Evolutionary conservation across 1,140 invertebrate genomes (phyloP).

Genomic region (Uloborus diversus): DNA sequence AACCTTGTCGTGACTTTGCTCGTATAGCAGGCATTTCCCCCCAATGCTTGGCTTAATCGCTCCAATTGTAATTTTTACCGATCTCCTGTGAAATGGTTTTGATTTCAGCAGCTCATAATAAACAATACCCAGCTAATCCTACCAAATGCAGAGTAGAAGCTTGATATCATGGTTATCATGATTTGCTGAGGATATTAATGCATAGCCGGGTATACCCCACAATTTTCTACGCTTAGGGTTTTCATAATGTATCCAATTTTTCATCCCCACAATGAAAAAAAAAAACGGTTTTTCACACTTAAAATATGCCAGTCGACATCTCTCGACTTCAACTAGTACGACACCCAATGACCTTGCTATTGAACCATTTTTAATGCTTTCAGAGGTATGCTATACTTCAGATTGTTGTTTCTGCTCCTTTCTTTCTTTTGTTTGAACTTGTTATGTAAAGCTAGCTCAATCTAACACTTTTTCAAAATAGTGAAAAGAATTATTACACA

Average conservation of each 20-base stretch:
- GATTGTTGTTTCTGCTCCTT: no score
- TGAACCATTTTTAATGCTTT: background rate
- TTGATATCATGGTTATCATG: slow-evolving; percentile 20
- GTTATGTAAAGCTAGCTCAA: no score
- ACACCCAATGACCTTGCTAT: background rate
- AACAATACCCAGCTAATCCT: slow-evolving; percentile 21
- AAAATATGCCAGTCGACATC: background rate
- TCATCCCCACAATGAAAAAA: background rate
- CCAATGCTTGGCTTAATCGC: background rate
- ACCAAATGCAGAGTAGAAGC: slow-evolving; percentile 45
- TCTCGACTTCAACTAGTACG: background rate
- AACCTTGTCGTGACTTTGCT: slow-evolving; percentile 3
- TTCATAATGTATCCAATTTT: background rate
- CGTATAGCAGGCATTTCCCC: background rate
- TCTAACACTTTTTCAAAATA: no score
- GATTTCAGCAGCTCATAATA: slow-evolving; percentile 45
- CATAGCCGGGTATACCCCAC: background rate
- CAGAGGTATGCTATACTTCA: no score
- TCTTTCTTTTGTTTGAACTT: no score
- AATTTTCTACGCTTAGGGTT: background rate
- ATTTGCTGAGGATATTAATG: slow-evolving; percentile 13
- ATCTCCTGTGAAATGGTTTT: slow-evolving; percentile 1
- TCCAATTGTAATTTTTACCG: background rate
- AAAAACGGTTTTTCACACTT: background rate
- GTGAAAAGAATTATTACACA: no score